These are phyloP conservation scores for Xiphorhynchus elegans DNA, from an alignment of 2,113 vertebrate genomes.

Conservation along the genomic window DNA sequence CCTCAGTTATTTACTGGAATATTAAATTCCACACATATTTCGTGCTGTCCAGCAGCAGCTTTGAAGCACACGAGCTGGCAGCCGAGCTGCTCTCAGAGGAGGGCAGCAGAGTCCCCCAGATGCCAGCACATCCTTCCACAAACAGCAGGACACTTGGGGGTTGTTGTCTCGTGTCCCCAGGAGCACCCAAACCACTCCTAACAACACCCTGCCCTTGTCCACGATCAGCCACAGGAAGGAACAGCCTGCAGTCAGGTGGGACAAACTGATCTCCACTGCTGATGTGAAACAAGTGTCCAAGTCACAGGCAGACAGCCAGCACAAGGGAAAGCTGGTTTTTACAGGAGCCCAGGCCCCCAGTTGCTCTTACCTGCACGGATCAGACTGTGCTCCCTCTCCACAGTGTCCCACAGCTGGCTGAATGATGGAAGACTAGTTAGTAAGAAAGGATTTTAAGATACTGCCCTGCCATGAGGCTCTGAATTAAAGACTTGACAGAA, in stretches of 20 bases:
- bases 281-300: background rate
- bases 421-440: background rate
- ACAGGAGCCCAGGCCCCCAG: background rate
- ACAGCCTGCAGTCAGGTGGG: background rate
- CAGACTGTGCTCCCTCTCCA: background rate
- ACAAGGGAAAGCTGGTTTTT: background rate
- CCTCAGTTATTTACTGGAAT: background rate
- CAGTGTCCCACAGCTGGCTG: background rate
- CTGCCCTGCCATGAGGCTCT: too few relatives aligned
- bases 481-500: background rate
- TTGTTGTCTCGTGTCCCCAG: background rate
- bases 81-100: conserved; percentile 5
- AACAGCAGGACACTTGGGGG: background rate
- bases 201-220: background rate
- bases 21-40: conserved; percentile 17
- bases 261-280: background rate
- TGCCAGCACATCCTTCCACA: background rate
- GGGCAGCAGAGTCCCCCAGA: conserved; percentile 47
- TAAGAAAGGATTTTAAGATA: background rate
- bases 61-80: background rate
- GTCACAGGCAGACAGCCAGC: background rate
- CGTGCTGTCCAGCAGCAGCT: background rate
- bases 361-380: background rate
- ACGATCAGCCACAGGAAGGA: background rate
- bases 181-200: background rate